Percentiles rank a stretch among this genome's conserved stretches.
These are phyloP conservation scores for Acridotheres tristis DNA, from an alignment of 2,797 vertebrate genomes.

Conservation along the genomic window DNA sequence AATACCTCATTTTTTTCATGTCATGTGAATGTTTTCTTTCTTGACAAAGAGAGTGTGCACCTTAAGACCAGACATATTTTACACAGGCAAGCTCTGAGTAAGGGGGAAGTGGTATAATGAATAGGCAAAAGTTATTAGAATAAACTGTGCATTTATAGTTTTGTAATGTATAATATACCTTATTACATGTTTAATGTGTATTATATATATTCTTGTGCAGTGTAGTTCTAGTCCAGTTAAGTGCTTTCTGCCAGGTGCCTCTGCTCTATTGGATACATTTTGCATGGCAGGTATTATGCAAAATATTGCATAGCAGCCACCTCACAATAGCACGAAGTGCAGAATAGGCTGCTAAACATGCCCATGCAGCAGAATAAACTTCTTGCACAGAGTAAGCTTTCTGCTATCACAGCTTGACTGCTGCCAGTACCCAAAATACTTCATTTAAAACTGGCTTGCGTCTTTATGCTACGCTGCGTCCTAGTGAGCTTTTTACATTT, in stretches of 20 bases:
- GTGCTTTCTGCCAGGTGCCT: neutral
- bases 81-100: neutral
- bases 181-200: no score
- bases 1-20: neutral
- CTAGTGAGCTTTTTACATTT: neutral
- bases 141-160: neutral
- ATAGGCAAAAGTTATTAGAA: neutral
- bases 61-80: neutral
- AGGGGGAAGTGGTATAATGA: neutral
- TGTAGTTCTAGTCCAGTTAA: neutral
- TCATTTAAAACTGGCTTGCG: constrained; percentile 10
- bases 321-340: neutral
- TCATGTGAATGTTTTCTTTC: neutral
- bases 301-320: neutral
- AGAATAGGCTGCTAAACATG: constrained; percentile 45
- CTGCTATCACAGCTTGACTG: constrained; percentile 45
- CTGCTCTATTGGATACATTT: neutral
- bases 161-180: neutral
- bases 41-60: neutral
- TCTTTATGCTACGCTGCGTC: neutral
- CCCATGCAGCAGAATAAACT: constrained; percentile 45
- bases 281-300: neutral
- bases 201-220: neutral
- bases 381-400: constrained; percentile 10
- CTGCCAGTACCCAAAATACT: constrained; percentile 56